Evolutionary conservation across 2,797 vertebrate genomes (phyloP), one percentile per base, ranked within the genome.

Genomic region (Syngnathus rostellatus): DNA sequence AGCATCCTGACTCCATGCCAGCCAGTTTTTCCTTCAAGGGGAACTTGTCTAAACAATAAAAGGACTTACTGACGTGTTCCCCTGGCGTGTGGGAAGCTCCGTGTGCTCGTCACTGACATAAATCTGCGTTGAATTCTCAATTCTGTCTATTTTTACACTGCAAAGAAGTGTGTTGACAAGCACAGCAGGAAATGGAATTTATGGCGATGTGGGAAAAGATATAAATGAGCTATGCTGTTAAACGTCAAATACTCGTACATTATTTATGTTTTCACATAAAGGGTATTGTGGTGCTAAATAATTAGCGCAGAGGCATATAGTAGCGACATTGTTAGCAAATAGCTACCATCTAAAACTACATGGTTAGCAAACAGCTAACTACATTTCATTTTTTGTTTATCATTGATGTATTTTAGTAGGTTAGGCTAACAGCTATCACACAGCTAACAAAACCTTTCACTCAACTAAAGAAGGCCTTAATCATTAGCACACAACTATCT

Each of bases 41-140:
- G 60, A 62, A 62, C 40, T 62, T 62, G 40, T 62, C 41, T 62
- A 62, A 62, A 62, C 41, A 62, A 45, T 43, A 62, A 43, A 16
- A 62, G 41, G 60, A 62, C n/a, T 45, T 41, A 25, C 60, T 62
- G 60, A 62, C 40, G 60, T 62, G 39, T 43, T 62, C 60, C n/a
- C 10, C 60, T 62, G 40, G 11, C 41, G 40, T 62, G 60, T 45
- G 41, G 60, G 60, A 62, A 62, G 60, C 12, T 23, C 23, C 14
- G 2, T 45, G 21, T 12, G 60, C 41, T 45, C 41, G 8, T 43
- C 41, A 45, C 39, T 37, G 11, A 61, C 59, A 41, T 41, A 25
- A 45, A 62, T 45, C 41, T 62, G 41, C 41, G 46, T 31, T 45
- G n/a, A 62, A 45, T 62, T 43, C 60, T 43, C 40, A 21, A 40